Evolutionary conservation across 2,113 vertebrate species (phyloP), one percentile per base, ranked within the genome.

Genomic region (Tinamus guttatus): DNA sequence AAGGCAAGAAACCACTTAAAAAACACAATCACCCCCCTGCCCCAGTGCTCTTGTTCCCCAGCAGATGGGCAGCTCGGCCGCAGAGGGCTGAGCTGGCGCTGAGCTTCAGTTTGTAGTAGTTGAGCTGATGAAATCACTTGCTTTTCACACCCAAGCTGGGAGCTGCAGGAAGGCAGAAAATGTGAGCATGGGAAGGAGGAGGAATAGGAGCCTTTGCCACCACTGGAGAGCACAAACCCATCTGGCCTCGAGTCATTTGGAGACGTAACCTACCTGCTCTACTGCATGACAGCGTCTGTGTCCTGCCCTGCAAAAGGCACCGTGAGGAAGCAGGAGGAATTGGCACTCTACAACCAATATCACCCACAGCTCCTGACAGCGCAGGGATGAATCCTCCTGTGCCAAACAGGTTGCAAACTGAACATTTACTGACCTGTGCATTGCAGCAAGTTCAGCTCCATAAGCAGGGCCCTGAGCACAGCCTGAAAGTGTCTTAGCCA

Each of bases 181-280:
- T 49, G 14, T 0, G 2, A 4, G 17, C 54, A 32, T 10, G 40
- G 17, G n/a, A 34, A 70, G 32, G 22, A 85, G 4, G 2, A 18
- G 4, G 40, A 67, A 40, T 25, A 11, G 40, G 74, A 93, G 28
- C 59, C 73, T 59, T 43, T 28, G 11, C 22, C n/a, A 2, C 5
- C 70, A 19, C 0, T n/a, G 60, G 6, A 1, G 45, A 51, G 2
- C 13, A 63, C 6, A 7, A 59, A 45, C 4, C 5, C 69, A 30
- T 1, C 49, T 78, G 30, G 3, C 7, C 36, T 56, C 5, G 25
- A 84, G 69, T 6, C 24, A 15, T 6, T 3, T 5, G 38, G 25
- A 25, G 43, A 16, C 36, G 77, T 18, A 36, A 5, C 30, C 7
- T 21, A 47, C 1, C 24, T 27, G 34, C 59, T 49, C 3, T 25